Percentiles rank a stretch among this genome's conserved stretches.
Conservation (phyloP, 2,113 vertebrate genomes). For the Daphoenositta chrysoptera region DNA sequence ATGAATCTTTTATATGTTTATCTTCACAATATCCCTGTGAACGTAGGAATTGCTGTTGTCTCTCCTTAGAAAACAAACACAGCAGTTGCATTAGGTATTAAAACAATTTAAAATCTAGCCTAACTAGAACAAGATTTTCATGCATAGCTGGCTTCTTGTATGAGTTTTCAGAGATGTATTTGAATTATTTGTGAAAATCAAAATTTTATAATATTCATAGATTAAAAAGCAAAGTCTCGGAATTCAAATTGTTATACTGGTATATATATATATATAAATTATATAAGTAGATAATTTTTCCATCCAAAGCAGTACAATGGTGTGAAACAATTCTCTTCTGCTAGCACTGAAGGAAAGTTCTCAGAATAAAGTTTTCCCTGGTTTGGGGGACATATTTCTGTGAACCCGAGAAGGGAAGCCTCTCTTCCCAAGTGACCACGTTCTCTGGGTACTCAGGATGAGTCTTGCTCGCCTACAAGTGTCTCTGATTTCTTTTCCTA, state of each 20-base stretch:
- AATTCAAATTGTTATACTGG: background rate
- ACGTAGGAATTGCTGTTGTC: background rate
- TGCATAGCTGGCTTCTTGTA: background rate
- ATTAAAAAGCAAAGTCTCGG: background rate
- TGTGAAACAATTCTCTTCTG: background rate
- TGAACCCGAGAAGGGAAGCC: background rate
- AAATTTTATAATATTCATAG: background rate
- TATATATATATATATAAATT: no score
- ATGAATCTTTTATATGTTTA: conserved; percentile 26
- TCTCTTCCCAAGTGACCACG: background rate
- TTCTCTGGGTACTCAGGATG: background rate
- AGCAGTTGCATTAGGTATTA: background rate
- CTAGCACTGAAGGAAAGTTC: background rate
- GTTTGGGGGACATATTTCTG: background rate
- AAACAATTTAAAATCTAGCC: background rate
- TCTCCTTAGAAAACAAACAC: background rate
- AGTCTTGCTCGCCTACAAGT: background rate
- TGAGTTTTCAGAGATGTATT: background rate
- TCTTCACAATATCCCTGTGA: background rate
- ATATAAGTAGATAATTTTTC: background rate
- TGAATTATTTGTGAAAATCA: background rate
- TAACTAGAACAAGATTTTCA: background rate
- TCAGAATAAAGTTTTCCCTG: background rate
- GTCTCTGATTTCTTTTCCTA: background rate
- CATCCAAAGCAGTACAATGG: background rate